phyloP scores from a whole-genome alignment of 1,140 invertebrate species.

The Eupristina koningsbergeri region DNA sequence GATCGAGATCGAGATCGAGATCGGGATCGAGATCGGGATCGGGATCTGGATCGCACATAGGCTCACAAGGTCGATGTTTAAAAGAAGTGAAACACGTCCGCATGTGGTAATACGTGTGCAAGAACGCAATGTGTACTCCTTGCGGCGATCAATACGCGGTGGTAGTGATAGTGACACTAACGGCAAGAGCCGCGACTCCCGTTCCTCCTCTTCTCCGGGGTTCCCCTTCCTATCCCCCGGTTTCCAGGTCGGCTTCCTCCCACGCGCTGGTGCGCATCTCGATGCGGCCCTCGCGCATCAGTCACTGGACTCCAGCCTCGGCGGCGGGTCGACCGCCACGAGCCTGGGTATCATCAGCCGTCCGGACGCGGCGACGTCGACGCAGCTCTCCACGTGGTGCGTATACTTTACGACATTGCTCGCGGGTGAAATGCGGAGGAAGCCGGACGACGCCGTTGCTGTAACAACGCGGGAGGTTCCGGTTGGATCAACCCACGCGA shows the following conservation, averaged over 20 bases:
- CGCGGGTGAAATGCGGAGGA: neutral
- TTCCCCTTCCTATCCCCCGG: neutral
- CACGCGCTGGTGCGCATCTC: neutral
- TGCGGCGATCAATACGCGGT: neutral
- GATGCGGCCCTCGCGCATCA: neutral
- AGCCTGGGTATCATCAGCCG: too few species aligned
- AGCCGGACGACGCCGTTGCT: too few species aligned
- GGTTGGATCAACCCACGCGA: too few species aligned
- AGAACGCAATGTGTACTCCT: neutral
- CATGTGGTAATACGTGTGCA: neutral
- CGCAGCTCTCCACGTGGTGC: conserved; percentile 13
- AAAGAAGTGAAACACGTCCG: too few species aligned
- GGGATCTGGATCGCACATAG: neutral
- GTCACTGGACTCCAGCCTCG: conserved; percentile 5
- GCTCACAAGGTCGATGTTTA: neutral
- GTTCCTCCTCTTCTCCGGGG: neutral
- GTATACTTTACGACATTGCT: neutral
- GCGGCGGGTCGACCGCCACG: neutral
- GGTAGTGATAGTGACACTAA: too few species aligned
- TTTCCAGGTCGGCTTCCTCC: neutral
- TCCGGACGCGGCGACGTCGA: neutral
- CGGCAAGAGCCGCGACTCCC: too few species aligned
- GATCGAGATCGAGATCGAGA: too few species aligned
- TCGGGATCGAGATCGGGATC: too few species aligned
- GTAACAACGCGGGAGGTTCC: too few species aligned